Conservation (phyloP, 2,888 invertebrate genomes). For the Spilosoma lubricipeda region DNA sequence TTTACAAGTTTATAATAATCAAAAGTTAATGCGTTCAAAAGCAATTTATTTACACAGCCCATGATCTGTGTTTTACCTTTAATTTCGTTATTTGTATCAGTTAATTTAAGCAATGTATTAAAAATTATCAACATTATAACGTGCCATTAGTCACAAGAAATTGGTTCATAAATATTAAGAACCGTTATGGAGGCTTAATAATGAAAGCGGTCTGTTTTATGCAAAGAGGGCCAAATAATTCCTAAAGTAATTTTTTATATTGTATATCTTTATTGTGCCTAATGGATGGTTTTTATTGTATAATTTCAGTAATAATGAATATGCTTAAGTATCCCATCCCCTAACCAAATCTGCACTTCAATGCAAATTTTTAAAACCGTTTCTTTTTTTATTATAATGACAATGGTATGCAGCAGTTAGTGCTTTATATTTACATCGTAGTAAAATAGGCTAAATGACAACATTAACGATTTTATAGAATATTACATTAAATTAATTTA, state of each 20-base stretch:
- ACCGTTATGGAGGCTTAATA: slow-evolving; percentile 61
- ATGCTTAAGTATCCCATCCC: neutral
- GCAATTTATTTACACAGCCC: slow-evolving; percentile 34
- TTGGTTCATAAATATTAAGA: slow-evolving; percentile 72
- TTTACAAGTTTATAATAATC: slow-evolving; percentile 13
- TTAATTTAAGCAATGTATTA: slow-evolving; percentile 60
- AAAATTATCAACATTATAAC: slow-evolving; percentile 63
- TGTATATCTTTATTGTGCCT: slow-evolving; percentile 30
- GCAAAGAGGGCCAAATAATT: slow-evolving; percentile 59
- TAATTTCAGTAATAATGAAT: neutral
- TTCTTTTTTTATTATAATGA: neutral
- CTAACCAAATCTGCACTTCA: neutral
- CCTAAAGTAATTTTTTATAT: slow-evolving; percentile 48
- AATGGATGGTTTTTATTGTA: slow-evolving; percentile 4
- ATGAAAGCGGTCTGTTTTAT: slow-evolving; percentile 62
- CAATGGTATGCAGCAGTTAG: neutral
- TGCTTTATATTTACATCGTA: neutral
- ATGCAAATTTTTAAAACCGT: neutral
- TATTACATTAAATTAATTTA: neutral
- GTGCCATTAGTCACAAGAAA: slow-evolving; percentile 62
- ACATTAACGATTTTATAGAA: neutral
- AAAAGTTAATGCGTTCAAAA: slow-evolving; percentile 23
- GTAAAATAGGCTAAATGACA: neutral
- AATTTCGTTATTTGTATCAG: slow-evolving; percentile 45
- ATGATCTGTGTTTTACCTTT: slow-evolving; percentile 42